Conservation (phyloP, 1,140 invertebrate species). For the Plectrocnemia conspersa region DNA sequence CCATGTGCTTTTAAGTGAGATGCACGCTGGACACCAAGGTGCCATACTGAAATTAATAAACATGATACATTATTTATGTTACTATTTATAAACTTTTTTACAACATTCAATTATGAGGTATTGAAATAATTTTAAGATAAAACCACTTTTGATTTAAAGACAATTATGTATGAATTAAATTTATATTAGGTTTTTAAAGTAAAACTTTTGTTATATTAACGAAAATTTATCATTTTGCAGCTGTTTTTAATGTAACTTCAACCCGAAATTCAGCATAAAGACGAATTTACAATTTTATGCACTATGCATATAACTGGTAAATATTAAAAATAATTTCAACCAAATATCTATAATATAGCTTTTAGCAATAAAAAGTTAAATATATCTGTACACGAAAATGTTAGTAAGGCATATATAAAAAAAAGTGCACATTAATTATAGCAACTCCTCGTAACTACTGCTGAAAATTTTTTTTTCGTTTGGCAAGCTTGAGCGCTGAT, state of each 20-base stretch:
- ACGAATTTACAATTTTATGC: background rate
- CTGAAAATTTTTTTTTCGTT: too few relatives aligned
- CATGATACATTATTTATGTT: constrained; percentile 1
- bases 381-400: too few relatives aligned
- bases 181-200: background rate
- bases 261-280: background rate
- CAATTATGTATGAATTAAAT: background rate
- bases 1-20: constrained; percentile 86
- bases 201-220: background rate
- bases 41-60: constrained; percentile 73
- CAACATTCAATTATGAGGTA: background rate
- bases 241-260: background rate
- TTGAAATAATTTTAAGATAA: background rate
- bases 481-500: too few relatives aligned
- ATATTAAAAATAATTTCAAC: too few relatives aligned
- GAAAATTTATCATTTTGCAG: constrained; percentile 2
- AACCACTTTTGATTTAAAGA: background rate
- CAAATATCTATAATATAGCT: too few relatives aligned
- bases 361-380: too few relatives aligned
- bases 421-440: too few relatives aligned
- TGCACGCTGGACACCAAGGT: constrained; percentile 98
- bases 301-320: too few relatives aligned
- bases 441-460: too few relatives aligned
- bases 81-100: background rate
- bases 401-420: too few relatives aligned